These are phyloP conservation scores for Sisyra nigra DNA, from an alignment of 2,888 invertebrate genomes.

Conservation along the genomic window DNA sequence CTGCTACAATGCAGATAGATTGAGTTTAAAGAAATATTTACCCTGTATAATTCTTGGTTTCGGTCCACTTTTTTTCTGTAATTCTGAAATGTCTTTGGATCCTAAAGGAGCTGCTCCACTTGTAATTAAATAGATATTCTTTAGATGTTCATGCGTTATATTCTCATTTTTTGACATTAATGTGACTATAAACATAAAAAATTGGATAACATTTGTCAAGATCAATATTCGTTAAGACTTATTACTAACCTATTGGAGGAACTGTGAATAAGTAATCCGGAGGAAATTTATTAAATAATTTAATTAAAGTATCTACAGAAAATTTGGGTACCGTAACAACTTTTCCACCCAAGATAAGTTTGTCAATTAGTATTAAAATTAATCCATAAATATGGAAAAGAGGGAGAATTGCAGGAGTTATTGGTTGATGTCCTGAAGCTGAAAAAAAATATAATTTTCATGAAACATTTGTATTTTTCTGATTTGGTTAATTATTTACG, in stretches of 20 bases:
- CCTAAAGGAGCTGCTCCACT: slow-evolving; percentile 58
- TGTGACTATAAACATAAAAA: slow-evolving; percentile 34
- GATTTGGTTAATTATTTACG: not conserved
- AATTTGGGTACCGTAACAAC: slow-evolving; percentile 57
- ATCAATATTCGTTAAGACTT: too few relatives aligned
- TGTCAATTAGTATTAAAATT: slow-evolving; percentile 37
- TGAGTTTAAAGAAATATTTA: too few relatives aligned
- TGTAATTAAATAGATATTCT: slow-evolving; percentile 33
- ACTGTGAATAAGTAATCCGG: slow-evolving; percentile 52
- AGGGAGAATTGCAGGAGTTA: slow-evolving; percentile 52
- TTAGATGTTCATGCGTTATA: slow-evolving; percentile 37
- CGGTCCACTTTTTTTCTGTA: slow-evolving; percentile 28
- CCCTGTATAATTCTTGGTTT: too few relatives aligned
- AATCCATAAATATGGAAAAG: slow-evolving; percentile 74
- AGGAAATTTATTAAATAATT: slow-evolving; percentile 44
- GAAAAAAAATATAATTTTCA: slow-evolving; percentile 11
- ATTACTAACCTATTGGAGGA: slow-evolving; percentile 57
- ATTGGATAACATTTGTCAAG: not conserved
- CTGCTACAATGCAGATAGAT: too few relatives aligned
- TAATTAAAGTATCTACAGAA: slow-evolving; percentile 48
- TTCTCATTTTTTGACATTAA: slow-evolving; percentile 49
- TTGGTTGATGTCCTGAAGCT: slow-evolving; percentile 39
- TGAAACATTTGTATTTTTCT: not conserved
- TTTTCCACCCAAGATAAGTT: slow-evolving; percentile 42
- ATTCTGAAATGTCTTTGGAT: slow-evolving; percentile 33